Evolutionary conservation across 2,888 invertebrate species (phyloP), one percentile per base, ranked within the genome.

Genomic region (Busseola fusca): DNA sequence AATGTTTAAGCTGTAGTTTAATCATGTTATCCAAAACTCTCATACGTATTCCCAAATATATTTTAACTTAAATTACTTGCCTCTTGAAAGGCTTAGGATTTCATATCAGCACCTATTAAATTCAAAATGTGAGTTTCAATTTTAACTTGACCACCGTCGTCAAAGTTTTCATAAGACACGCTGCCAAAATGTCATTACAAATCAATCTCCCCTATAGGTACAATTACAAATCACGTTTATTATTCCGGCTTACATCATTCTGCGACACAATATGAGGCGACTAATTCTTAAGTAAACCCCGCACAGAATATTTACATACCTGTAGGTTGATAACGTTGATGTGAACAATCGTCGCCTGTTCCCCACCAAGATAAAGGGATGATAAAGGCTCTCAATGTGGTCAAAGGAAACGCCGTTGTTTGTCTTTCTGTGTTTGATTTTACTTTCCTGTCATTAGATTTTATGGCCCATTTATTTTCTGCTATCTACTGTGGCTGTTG

Each of bases 331-430:
- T 89, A 88, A 86, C 77, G 86, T 80, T 84, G 87, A 86, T 88
- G 87, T 80, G 87, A 91, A 93, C 92, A 93, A 91, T 91, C 90
- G 87, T 84, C 81, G 83, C 83, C 89, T 92, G 92, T 93, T 89
- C 88, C 88, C 86, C 81, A 70, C 76, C 84, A 74, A 88, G 90
- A 92, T 91, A 91, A 90, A 89, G 88, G 87, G 86, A 88, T 85
- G 89, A 91, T 92, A 90, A 91, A 90, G 87, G 81, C 83, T 84
- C 86, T 90, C 88, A 91, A 91, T 90, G 86, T 92, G 93, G 93
- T 92, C 93, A 94, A 92, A 94, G 92, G 91, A 91, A 91, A 90
- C 87, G 90, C 91, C 91, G 89, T 87, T 92, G 92, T 93, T 92
- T 91, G 87, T 81, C 81, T 80, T 86, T 62, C 70, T 77, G 70